phyloP scores from a whole-genome alignment of 2,888 invertebrate species.

The Patella depressa region DNA sequence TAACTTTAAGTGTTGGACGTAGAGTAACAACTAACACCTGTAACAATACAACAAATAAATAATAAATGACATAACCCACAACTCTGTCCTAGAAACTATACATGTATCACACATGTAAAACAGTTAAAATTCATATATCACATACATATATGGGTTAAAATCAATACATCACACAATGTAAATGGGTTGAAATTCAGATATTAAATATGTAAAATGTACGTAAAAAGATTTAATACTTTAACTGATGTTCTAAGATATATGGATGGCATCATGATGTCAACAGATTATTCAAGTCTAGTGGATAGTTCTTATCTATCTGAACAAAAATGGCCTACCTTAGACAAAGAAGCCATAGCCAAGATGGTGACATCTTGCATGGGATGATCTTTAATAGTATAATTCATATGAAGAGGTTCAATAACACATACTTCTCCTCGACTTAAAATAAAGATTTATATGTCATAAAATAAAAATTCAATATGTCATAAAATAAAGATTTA shows the following conservation, averaged over 20 bases:
- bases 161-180: too few species aligned
- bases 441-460: slow-evolving; percentile 22
- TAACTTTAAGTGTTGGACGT: slow-evolving; percentile 82
- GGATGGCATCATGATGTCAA: background rate
- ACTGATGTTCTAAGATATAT: too few species aligned
- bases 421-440: slow-evolving; percentile 93
- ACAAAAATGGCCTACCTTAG: slow-evolving; percentile 77
- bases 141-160: too few species aligned
- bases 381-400: slow-evolving; percentile 74
- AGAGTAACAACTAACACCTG: slow-evolving; percentile 85
- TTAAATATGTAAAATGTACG: background rate
- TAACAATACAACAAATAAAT: background rate
- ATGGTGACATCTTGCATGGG: slow-evolving; percentile 83
- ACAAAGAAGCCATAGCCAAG: slow-evolving; percentile 93
- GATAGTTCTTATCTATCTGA: background rate
- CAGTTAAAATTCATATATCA: too few species aligned
- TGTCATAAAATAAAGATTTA: too few species aligned
- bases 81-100: too few species aligned
- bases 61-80: too few species aligned
- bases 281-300: background rate
- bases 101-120: background rate
- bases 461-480: background rate
- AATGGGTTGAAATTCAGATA: too few species aligned
- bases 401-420: slow-evolving; percentile 79
- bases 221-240: background rate